A percentile compares a stretch with the other conserved stretches of the same genome.
Evolutionary conservation across 2,113 vertebrate genomes (phyloP).

Genomic region (Cyanoliseus patagonus): DNA sequence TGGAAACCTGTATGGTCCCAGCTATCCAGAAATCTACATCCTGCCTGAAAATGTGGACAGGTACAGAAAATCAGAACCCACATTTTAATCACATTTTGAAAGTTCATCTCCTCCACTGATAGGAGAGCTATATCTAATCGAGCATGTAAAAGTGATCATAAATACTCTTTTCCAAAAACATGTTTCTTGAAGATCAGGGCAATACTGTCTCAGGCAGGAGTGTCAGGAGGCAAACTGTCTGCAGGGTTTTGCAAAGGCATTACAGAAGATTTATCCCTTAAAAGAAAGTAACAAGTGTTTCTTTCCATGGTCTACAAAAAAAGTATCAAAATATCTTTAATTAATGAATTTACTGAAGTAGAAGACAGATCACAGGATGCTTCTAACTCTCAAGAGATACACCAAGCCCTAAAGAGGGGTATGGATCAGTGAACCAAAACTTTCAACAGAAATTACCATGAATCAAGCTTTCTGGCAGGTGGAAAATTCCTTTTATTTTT

Average conservation of each 20-base stretch:
- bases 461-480: background rate
- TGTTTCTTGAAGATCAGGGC: background rate
- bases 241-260: background rate
- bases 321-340: background rate
- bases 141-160: background rate
- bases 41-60: background rate
- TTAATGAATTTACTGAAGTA: background rate
- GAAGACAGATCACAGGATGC: background rate
- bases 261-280: background rate
- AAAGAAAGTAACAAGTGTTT: background rate
- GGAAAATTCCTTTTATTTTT: background rate
- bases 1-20: background rate
- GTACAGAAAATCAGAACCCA: background rate
- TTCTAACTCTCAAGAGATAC: background rate
- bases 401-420: background rate
- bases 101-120: background rate
- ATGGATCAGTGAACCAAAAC: background rate
- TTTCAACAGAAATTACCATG: background rate
- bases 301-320: background rate
- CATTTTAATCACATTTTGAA: background rate
- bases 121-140: background rate
- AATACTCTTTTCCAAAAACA: background rate
- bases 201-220: background rate
- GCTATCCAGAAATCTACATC: background rate
- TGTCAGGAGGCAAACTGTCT: background rate